Evolutionary conservation across 2,888 invertebrate genomes (phyloP), one percentile per base, ranked within the genome.

Genomic region (Prostheceraeus crozeri): DNA sequence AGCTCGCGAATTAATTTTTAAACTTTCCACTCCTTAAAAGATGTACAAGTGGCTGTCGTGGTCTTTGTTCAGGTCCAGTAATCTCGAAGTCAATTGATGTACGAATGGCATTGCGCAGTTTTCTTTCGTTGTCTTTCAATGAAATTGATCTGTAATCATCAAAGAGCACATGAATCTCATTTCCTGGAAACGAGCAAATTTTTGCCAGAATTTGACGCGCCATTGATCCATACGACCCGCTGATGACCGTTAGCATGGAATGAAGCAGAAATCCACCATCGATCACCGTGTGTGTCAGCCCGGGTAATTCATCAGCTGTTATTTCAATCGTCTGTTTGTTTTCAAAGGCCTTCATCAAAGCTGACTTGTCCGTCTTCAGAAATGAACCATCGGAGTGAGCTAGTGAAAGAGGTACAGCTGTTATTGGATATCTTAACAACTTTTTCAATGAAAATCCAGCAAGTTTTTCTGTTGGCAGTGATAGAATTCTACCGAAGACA

Each of bases 201-300:
- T 60, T 3, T 57, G 45, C 16, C 16, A 36, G 36, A 35, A 59
- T 23, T n/a, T 14, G 1, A 11, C 45, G 57, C 10, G 60, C 60
- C 11, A 60, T 10, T 14, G 35, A n/a, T 35, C 36, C 54, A 60
- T 60, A 60, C 6, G 54, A 16, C 40, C 55, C 55, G 23, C 28
- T 56, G 1, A 55, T 35, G 19, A 33, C 52, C 40, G n/a, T 14
- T 16, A 60, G 57, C 8, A 60, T 19, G 11, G 19, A 28, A 36
- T 60, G 60, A 21, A 60, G n/a, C 33, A 60, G 16, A 16, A 60
- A 33, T 46, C 58, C 51, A 46, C 61, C 58, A 51, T 61, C 61
- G 25, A 61, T 61, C 51, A 61, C 25, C n/a, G 57, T 57, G 10
- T 21, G 33, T 58, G 45, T 31, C 21, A 59, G 57, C 6, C 25